Percentiles rank a stretch among this genome's conserved stretches.
Conservation (phyloP, 2,888 invertebrate species). For the Lamproptera curius region DNA sequence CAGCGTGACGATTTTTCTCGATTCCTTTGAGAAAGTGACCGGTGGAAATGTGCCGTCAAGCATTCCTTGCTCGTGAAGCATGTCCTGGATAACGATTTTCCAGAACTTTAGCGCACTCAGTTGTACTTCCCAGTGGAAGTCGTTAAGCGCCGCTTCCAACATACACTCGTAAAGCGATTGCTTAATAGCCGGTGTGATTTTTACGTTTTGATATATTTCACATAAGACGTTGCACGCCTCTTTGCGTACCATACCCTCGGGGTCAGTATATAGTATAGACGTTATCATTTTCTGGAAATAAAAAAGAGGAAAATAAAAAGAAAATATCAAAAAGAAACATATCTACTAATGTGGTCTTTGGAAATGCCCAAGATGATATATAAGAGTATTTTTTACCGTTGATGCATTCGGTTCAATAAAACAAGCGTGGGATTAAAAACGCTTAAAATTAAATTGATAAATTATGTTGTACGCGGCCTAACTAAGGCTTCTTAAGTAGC, state of each 20-base stretch:
- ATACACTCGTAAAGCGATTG: constrained; percentile 80
- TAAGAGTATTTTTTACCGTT: too few relatives aligned
- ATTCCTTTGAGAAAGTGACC: constrained; percentile 88
- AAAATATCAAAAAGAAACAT: too few relatives aligned
- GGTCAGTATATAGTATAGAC: constrained; percentile 56
- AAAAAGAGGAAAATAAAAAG: too few relatives aligned
- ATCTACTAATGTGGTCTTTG: too few relatives aligned
- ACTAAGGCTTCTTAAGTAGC: too few relatives aligned
- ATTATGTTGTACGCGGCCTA: too few relatives aligned
- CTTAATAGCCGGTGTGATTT: constrained; percentile 73
- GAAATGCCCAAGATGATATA: too few relatives aligned
- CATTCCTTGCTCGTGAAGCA: constrained; percentile 88
- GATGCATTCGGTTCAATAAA: too few relatives aligned
- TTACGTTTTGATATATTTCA: constrained; percentile 81
- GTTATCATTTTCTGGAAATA: constrained; percentile 13
- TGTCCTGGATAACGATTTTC: constrained; percentile 81
- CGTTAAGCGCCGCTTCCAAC: constrained; percentile 81
- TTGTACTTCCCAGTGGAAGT: constrained; percentile 92
- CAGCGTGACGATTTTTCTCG: constrained; percentile 86
- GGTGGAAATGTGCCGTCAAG: constrained; percentile 88
- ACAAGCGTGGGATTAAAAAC: too few relatives aligned
- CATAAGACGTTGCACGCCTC: constrained; percentile 84
- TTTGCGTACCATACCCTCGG: constrained; percentile 87
- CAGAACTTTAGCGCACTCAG: constrained; percentile 84
- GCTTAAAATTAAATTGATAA: too few relatives aligned